Evolutionary conservation across 2,888 invertebrate genomes (phyloP).

Genomic region (Spisula subtruncata): DNA sequence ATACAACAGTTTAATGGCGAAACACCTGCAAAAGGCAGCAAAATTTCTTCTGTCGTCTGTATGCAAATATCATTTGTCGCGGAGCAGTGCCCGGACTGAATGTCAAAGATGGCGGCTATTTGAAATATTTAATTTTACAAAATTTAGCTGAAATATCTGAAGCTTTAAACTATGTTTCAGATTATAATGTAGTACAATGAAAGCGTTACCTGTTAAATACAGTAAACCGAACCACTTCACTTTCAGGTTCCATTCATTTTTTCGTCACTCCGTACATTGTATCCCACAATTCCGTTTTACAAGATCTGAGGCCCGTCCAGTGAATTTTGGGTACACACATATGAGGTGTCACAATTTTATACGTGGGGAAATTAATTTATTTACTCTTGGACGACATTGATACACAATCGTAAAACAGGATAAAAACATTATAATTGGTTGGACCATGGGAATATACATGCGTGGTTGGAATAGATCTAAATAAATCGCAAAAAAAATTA

Average conservation of each 20-base stretch:
- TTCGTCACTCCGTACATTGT: slow-evolving; percentile 37
- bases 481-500: too few relatives aligned
- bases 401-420: too few relatives aligned
- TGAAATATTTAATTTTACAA: slow-evolving; percentile 19
- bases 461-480: too few relatives aligned
- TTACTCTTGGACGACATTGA: too few relatives aligned
- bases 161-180: not conserved
- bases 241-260: not conserved
- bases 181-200: not conserved
- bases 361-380: too few relatives aligned
- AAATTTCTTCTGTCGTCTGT: slow-evolving; percentile 6
- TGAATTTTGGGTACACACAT: not conserved
- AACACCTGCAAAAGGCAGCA: not conserved
- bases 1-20: not conserved
- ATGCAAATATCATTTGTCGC: slow-evolving; percentile 69
- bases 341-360: too few relatives aligned
- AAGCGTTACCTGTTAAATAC: not conserved
- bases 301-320: slow-evolving; percentile 29
- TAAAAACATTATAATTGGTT: too few relatives aligned
- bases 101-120: slow-evolving; percentile 66
- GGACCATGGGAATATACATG: too few relatives aligned
- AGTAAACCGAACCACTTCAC: not conserved
- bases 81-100: slow-evolving; percentile 70
- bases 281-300: slow-evolving; percentile 40
- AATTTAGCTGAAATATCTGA: not conserved